phyloP scores from a whole-genome alignment of 1,140 invertebrate genomes.

The Notospermus geniculatus region DNA sequence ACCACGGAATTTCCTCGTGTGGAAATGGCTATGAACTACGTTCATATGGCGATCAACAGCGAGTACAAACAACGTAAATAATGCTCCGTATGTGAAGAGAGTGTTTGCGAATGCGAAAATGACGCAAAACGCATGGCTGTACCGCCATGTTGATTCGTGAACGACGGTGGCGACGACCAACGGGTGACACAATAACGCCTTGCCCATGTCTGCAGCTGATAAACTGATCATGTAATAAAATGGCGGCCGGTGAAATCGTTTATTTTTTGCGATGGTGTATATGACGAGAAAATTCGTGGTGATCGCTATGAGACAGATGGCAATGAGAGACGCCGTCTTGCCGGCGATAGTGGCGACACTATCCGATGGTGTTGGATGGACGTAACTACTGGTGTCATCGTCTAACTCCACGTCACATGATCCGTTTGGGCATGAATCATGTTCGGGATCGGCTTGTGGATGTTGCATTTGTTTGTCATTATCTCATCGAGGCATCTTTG shows the following conservation, averaged over 20 bases:
- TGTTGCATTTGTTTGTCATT: too few relatives aligned
- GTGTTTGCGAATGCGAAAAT: slow-evolving; percentile 45
- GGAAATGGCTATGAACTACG: slow-evolving; percentile 35
- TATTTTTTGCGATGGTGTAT: slow-evolving; percentile 37
- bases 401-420: too few relatives aligned
- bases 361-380: background rate
- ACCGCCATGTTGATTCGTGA: slow-evolving; percentile 37
- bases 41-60: slow-evolving; percentile 42
- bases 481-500: too few relatives aligned
- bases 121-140: slow-evolving; percentile 37
- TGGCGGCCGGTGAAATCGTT: slow-evolving; percentile 38
- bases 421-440: too few relatives aligned
- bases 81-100: slow-evolving; percentile 44
- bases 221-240: slow-evolving; percentile 47
- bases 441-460: too few relatives aligned
- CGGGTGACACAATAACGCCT: slow-evolving; percentile 43
- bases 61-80: slow-evolving; percentile 38
- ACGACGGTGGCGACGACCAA: slow-evolving; percentile 41
- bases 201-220: slow-evolving; percentile 40
- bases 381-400: too few relatives aligned
- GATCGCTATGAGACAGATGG: slow-evolving; percentile 33
- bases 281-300: slow-evolving; percentile 35
- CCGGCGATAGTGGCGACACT: slow-evolving; percentile 5
- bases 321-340: slow-evolving; percentile 25
- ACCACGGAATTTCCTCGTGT: slow-evolving; percentile 35